Evolutionary conservation across 2,797 vertebrate species (phyloP).

Genomic region (Chloroceryle inda): DNA sequence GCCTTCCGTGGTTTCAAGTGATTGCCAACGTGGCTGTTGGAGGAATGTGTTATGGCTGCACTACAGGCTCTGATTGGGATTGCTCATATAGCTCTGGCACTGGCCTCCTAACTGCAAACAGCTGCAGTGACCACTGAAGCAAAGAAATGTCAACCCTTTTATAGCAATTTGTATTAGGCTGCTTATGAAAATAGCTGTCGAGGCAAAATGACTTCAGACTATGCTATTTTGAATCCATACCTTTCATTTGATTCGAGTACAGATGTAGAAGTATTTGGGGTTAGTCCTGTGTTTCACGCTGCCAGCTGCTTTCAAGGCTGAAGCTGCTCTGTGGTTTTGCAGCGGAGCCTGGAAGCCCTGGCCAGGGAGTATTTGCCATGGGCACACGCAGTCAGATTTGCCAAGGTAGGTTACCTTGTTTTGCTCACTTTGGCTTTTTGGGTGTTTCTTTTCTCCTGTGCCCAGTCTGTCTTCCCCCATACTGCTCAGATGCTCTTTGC

Average conservation of each 20-base stretch:
- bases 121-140: constrained; percentile 38
- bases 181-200: constrained; percentile 28
- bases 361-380: background rate
- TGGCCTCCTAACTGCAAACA: constrained; percentile 51
- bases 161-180: background rate
- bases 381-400: background rate
- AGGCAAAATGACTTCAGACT: constrained; percentile 27
- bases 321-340: background rate
- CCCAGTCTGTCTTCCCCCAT: rapidly evolving
- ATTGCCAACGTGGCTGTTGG: constrained; percentile 43
- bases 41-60: constrained; percentile 1
- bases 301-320: background rate
- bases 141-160: constrained; percentile 13
- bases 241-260: background rate
- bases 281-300: background rate
- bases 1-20: constrained; percentile 12
- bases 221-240: background rate
- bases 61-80: background rate
- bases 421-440: background rate
- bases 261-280: background rate
- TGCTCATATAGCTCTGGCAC: constrained; percentile 44
- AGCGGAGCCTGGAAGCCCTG: background rate
- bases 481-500: background rate
- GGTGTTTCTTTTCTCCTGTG: background rate
- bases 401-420: background rate